phyloP scores from a whole-genome alignment of 2,888 invertebrate species.

The Melanostoma scalare region DNA sequence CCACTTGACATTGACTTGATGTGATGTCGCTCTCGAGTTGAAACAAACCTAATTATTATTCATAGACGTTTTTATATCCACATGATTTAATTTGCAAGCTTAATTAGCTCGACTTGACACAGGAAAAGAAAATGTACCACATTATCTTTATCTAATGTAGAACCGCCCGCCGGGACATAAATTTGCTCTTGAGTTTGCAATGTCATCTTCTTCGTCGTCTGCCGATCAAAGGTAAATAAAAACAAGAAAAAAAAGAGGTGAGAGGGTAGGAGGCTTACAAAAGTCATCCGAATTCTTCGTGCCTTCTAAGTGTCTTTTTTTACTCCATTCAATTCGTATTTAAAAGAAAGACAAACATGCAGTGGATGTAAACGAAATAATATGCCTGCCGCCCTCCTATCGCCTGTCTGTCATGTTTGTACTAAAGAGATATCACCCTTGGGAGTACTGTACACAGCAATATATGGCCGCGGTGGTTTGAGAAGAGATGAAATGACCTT shows the following conservation, averaged over 20 bases:
- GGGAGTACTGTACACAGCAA: background rate
- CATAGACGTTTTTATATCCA: background rate
- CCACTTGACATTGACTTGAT: conserved; percentile 9
- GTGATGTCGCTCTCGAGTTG: background rate
- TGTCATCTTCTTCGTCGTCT: no score
- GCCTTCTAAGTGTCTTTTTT: background rate
- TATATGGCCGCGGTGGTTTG: conserved; percentile 10
- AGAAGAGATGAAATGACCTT: conserved; percentile 4
- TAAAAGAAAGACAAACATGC: background rate
- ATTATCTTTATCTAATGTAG: no score
- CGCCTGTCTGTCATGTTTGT: conserved; percentile 2
- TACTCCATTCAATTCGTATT: conserved; percentile 9
- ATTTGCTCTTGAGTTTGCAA: no score
- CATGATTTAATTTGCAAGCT: conserved; percentile 4
- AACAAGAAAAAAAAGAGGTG: no score
- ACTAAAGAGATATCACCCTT: conserved; percentile 18
- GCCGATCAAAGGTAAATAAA: no score
- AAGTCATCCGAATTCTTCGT: background rate
- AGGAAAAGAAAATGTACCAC: no score
- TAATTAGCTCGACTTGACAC: background rate
- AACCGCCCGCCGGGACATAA: no score
- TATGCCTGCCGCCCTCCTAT: background rate
- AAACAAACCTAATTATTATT: conserved; percentile 4
- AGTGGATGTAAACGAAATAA: conserved; percentile 1
- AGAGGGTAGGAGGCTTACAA: no score